These are phyloP conservation scores for Caenorhabditis wallacei DNA, from an alignment of 2,888 invertebrate species.

Conservation along the genomic window DNA sequence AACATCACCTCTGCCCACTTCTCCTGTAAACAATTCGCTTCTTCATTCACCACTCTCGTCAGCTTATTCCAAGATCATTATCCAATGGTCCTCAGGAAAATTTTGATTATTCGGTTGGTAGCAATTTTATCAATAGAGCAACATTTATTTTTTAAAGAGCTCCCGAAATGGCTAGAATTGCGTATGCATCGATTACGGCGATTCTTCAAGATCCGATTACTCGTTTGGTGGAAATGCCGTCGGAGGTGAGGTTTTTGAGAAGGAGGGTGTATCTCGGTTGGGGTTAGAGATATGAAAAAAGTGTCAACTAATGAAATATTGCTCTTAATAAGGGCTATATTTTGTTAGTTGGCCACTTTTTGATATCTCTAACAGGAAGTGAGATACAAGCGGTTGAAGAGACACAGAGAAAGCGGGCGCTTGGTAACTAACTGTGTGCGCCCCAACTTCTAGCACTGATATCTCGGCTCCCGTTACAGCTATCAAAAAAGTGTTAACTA, in stretches of 20 bases:
- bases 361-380: too few relatives aligned
- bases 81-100: constrained; percentile 81
- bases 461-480: too few relatives aligned
- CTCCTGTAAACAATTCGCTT: constrained; percentile 82
- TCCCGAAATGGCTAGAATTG: constrained; percentile 82
- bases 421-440: too few relatives aligned
- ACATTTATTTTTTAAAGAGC: constrained; percentile 69
- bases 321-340: too few relatives aligned
- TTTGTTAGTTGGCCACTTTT: too few relatives aligned
- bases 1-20: constrained; percentile 82
- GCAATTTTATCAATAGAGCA: background rate
- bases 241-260: constrained; percentile 68
- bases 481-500: too few relatives aligned
- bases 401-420: too few relatives aligned
- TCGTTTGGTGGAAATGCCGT: constrained; percentile 82
- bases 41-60: constrained; percentile 83
- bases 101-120: constrained; percentile 78
- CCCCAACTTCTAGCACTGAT: too few relatives aligned
- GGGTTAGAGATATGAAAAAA: too few relatives aligned
- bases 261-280: too few relatives aligned
- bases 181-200: constrained; percentile 82
- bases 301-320: too few relatives aligned
- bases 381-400: too few relatives aligned
- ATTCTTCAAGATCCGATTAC: constrained; percentile 80
- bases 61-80: constrained; percentile 83